A percentile compares a stretch with the other conserved stretches of the same genome.
Evolutionary conservation across 2,888 invertebrate species (phyloP).

Genomic region (Euclidia mi): DNA sequence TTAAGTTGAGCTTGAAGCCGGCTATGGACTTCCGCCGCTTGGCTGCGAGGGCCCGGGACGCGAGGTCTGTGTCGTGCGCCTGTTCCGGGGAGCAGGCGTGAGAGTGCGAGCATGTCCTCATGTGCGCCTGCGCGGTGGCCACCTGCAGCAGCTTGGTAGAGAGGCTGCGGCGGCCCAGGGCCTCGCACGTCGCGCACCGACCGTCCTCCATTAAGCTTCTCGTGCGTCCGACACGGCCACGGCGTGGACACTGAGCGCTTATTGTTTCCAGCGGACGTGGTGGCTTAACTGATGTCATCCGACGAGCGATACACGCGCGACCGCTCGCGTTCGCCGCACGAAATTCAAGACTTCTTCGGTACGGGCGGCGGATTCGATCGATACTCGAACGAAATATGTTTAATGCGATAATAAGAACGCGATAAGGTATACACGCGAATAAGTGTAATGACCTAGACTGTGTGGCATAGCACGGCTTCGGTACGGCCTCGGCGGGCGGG

Average conservation of each 20-base stretch:
- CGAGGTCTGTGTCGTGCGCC: slow-evolving; percentile 76
- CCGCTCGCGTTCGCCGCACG: slow-evolving; percentile 78
- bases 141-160: slow-evolving; percentile 85
- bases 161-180: slow-evolving; percentile 82
- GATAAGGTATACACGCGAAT: slow-evolving; percentile 88
- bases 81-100: slow-evolving; percentile 75
- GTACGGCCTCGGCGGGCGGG: slow-evolving; percentile 79
- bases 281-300: slow-evolving; percentile 89
- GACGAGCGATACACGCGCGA: slow-evolving; percentile 82
- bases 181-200: slow-evolving; percentile 86
- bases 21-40: slow-evolving; percentile 87
- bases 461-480: slow-evolving; percentile 82
- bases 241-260: slow-evolving; percentile 86
- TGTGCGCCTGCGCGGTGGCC: slow-evolving; percentile 87
- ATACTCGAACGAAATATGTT: slow-evolving; percentile 84
- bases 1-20: slow-evolving; percentile 79
- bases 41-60: slow-evolving; percentile 83
- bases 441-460: slow-evolving; percentile 86
- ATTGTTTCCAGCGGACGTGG: slow-evolving; percentile 86
- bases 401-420: slow-evolving; percentile 87
- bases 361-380: slow-evolving; percentile 78
- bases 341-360: slow-evolving; percentile 79
- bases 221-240: slow-evolving; percentile 86
- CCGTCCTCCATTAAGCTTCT: slow-evolving; percentile 85
- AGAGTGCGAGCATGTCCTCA: slow-evolving; percentile 82